A percentile compares a stretch with the other conserved stretches of the same genome.
These are phyloP conservation scores for Agrochola macilenta DNA, from an alignment of 2,888 invertebrate genomes.

Conservation along the genomic window DNA sequence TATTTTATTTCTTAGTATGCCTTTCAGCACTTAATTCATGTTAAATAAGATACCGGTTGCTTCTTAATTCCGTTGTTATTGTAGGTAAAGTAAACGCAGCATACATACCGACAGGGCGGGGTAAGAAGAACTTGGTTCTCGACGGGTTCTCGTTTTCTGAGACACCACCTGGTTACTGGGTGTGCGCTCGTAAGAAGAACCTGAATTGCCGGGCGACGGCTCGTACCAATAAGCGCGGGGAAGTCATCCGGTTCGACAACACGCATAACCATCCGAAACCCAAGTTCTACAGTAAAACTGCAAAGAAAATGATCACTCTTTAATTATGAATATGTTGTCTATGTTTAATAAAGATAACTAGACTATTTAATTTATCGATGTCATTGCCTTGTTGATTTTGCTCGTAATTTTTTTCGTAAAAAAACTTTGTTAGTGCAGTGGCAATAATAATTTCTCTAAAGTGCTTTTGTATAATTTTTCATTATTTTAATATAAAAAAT, in stretches of 20 bases:
- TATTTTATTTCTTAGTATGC: conserved; percentile 3
- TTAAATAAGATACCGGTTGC: conserved; percentile 1
- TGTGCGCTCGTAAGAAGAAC: conserved; percentile 75
- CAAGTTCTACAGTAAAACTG: conserved; percentile 78
- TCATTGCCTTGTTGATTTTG: not conserved
- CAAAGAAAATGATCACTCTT: conserved; percentile 76
- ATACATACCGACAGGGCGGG: conserved; percentile 81
- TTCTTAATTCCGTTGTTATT: conserved; percentile 61
- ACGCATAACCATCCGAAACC: conserved; percentile 82
- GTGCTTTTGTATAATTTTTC: not conserved
- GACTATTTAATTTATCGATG: not conserved
- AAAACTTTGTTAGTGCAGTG: not conserved
- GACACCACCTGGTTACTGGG: conserved; percentile 73
- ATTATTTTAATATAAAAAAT: conserved; percentile 6
- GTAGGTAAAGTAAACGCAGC: conserved; percentile 76
- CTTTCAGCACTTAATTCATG: conserved; percentile 8
- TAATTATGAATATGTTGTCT: conserved; percentile 39
- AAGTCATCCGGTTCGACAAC: conserved; percentile 74
- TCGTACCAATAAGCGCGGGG: conserved; percentile 79
- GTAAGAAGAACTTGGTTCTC: conserved; percentile 79
- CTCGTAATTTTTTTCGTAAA: conserved; percentile 1
- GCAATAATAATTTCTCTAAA: not conserved
- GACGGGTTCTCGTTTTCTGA: conserved; percentile 81
- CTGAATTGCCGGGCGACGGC: conserved; percentile 77
- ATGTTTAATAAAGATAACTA: not conserved